Base-by-base conservation (phyloP, 2,888 invertebrate genomes). In the Euproctis similis region DNA sequence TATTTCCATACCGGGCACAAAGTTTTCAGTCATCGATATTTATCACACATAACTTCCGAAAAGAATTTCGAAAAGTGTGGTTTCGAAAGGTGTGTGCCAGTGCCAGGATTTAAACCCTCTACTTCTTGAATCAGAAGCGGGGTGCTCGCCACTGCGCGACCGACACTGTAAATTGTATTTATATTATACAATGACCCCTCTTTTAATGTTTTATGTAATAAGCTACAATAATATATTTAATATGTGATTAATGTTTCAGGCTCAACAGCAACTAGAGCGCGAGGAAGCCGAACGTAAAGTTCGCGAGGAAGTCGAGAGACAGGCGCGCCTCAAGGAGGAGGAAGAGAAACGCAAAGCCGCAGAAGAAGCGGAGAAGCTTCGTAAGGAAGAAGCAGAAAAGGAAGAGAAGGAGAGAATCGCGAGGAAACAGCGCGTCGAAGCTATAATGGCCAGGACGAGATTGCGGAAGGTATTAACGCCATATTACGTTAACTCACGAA, bases 361-460 rank as follows among this genome's bases (percentile, higher is more conserved):
- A 31, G 95, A 96, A 70, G 94, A 94, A 65, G 94, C 94, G 0
- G 96, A 96, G 82, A 88, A 89, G 50, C 87, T 91, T 69, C 90
- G 94, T 58, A 86, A 90, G 43, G 96, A 95, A 73, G 91, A 93
- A 69, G 92, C 92, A 28, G 95, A 95, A 69, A 87, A 91, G 35
- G 97, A 97, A 69, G 97, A 97, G 73, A 92, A 92, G 61, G 97
- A 97, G 67, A 86, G 97, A 33, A 89, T 93, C 55, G 93, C 92
- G 34, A 86, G 97, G 56, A 92, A 95, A 55, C 96, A 95, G 74
- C 87, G 96, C 33, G 95, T 96, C 12, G 95, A 95, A 73, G 95
- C 94, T 31, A 96, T 96, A 58, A 96, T 96, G 96, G 89, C 91
- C 29, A 85, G 96, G 56, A 96, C 96, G n/a, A 86, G 95, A 43